Evolutionary conservation across 2,888 invertebrate species (phyloP), one percentile per base, ranked within the genome.

Genomic region (Darwinula stevensoni): DNA sequence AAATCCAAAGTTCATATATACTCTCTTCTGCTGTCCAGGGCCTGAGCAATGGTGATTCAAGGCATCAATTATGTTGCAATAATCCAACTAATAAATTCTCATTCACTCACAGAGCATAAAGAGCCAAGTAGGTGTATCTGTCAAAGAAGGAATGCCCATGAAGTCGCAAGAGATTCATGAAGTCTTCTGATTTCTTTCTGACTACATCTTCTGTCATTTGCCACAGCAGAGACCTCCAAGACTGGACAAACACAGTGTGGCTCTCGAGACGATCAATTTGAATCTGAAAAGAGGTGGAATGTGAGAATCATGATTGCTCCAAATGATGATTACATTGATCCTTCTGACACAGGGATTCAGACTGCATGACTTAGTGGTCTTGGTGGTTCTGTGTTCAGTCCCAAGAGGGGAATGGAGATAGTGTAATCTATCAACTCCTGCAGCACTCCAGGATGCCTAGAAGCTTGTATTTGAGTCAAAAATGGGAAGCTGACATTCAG

Each of bases 81-180:
- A n/a, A n/a, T n/a, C n/a, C n/a, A n/a, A n/a, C n/a, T n/a, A n/a
- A n/a, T n/a, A n/a, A n/a, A n/a, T n/a, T n/a, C n/a, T n/a, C n/a
- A n/a, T n/a, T n/a, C 9, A 22, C 35, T 31, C 16, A 41, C 40
- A 37, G 37, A 31, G 35, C 36, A 32, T 39, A 40, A 13, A 39
- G 37, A 15, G 40, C 40, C 4, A 41, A 35, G 34, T 40, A 41
- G 32, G 32, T 38, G 31, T 41, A 41, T 22, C 39, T 31, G 32
- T 41, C 40, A 15, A 41, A 31, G 30, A 41, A 42, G 9, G 41
- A 37, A 33, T 42, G 39, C n/a, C 41, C 41, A 32, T 40, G 38
- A 13, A 34, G 37, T 4, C 41, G 29, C 3, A 42, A 36, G 11
- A 33, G 33, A 4, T 32, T 29, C 37, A 41, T 41, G 14, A 42